A percentile compares a stretch with the other conserved stretches of the same genome.
Evolutionary conservation across 2,888 invertebrate genomes (phyloP).

Genomic region (Clepsis dumicolana): DNA sequence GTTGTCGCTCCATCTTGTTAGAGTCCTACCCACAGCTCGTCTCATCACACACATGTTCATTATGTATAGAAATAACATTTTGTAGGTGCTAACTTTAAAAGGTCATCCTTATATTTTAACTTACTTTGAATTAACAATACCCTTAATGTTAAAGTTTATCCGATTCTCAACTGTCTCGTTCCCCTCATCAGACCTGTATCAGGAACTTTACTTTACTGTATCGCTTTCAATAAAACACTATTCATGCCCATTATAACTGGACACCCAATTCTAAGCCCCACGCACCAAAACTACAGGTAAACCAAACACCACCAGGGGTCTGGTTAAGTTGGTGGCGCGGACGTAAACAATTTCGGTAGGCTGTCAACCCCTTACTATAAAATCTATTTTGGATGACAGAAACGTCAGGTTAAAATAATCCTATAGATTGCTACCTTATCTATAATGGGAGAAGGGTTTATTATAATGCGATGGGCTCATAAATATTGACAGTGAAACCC

Average conservation of each 20-base stretch:
- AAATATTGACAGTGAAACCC: not conserved
- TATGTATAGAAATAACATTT: too few species aligned
- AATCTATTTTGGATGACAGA: constrained; percentile 36
- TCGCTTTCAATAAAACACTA: constrained; percentile 36
- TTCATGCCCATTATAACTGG: constrained; percentile 11
- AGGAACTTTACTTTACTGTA: constrained; percentile 31
- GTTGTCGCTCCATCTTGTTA: too few species aligned
- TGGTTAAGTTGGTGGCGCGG: constrained; percentile 4
- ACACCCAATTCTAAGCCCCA: not conserved
- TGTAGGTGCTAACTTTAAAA: not conserved
- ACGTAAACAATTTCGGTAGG: constrained; percentile 20
- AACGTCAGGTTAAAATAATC: constrained; percentile 27
- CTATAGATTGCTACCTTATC: constrained; percentile 20
- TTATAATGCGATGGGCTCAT: constrained; percentile 1
- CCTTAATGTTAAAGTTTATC: not conserved
- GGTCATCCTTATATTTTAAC: not conserved
- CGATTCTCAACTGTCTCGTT: constrained; percentile 25
- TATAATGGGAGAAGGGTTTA: constrained; percentile 11
- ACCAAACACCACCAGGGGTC: not conserved
- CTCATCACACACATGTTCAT: too few species aligned
- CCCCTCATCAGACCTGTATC: constrained; percentile 29
- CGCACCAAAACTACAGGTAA: not conserved
- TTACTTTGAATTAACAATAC: not conserved
- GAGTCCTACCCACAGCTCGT: too few species aligned
- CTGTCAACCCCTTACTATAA: constrained; percentile 38